A percentile compares a stretch with the other conserved stretches of the same genome.
phyloP scores from a whole-genome alignment of 2,888 invertebrate genomes.

The Colostygia pectinataria region DNA sequence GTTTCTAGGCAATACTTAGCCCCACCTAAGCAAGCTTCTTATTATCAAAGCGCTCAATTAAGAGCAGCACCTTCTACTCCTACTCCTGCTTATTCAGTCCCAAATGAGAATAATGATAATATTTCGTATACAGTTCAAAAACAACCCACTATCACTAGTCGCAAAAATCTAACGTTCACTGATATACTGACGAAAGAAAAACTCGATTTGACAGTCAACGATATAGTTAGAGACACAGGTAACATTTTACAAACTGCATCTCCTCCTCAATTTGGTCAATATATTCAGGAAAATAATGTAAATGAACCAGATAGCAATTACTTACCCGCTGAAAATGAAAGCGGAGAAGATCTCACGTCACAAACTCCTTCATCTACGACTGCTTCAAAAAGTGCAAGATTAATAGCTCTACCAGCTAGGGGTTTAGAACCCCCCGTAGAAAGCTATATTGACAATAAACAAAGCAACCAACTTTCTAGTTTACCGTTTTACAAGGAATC shows the following conservation, averaged over 20 bases:
- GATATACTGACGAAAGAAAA: constrained; percentile 73
- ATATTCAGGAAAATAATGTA: constrained; percentile 47
- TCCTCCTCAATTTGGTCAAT: constrained; percentile 50
- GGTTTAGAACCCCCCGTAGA: constrained; percentile 62
- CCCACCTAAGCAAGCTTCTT: constrained; percentile 45
- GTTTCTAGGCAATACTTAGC: constrained; percentile 58
- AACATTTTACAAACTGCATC: constrained; percentile 57
- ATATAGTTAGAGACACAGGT: constrained; percentile 69
- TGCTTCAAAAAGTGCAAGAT: constrained; percentile 50
- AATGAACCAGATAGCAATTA: constrained; percentile 48
- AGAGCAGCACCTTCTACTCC: constrained; percentile 26
- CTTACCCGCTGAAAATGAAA: constrained; percentile 49
- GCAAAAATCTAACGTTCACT: constrained; percentile 65
- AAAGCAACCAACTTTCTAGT: constrained; percentile 55
- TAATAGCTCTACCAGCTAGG: constrained; percentile 53
- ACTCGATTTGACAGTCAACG: constrained; percentile 65
- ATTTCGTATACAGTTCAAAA: constrained; percentile 31
- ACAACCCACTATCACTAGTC: constrained; percentile 48
- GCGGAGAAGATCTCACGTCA: constrained; percentile 61
- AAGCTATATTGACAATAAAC: constrained; percentile 41
- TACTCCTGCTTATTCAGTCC: constrained; percentile 4
- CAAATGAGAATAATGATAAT: constrained; percentile 10
- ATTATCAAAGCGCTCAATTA: constrained; percentile 43
- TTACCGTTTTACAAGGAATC: constrained; percentile 67
- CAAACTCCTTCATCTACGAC: constrained; percentile 46